Conservation (phyloP, 1,140 invertebrate species). For the Drosophila nannoptera region DNA sequence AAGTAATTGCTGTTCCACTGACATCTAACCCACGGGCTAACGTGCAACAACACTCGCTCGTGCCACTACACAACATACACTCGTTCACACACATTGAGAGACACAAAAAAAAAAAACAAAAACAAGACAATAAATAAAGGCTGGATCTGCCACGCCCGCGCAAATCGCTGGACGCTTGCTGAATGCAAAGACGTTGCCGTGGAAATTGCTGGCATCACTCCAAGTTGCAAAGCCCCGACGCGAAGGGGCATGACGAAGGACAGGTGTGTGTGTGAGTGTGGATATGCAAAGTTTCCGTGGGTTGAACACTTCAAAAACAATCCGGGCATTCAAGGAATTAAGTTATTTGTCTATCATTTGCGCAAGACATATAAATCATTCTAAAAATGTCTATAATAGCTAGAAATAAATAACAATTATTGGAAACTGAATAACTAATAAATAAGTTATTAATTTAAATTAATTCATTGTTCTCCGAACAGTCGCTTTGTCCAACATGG, state of each 20-base stretch:
- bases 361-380: no score
- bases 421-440: no score
- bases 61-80: conserved; percentile 45
- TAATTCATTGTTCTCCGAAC: no score
- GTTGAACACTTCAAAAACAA: no score
- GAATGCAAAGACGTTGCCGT: conserved; percentile 18
- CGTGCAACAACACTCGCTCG: conserved; percentile 37
- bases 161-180: conserved; percentile 30
- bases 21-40: conserved; percentile 56
- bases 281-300: conserved; percentile 4
- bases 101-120: conserved; percentile 31
- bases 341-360: no score
- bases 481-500: no score
- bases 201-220: background rate
- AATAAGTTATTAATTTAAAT: no score
- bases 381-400: no score
- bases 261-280: background rate
- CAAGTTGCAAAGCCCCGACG: background rate
- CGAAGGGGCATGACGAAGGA: background rate
- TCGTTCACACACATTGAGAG: background rate
- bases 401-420: no score
- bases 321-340: no score
- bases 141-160: conserved; percentile 27
- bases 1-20: conserved; percentile 66
- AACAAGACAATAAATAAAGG: conserved; percentile 52